A percentile compares a stretch with the other conserved stretches of the same genome.
Conservation (phyloP, 2,888 invertebrate genomes). For the Disparrhopalites patrizii region DNA sequence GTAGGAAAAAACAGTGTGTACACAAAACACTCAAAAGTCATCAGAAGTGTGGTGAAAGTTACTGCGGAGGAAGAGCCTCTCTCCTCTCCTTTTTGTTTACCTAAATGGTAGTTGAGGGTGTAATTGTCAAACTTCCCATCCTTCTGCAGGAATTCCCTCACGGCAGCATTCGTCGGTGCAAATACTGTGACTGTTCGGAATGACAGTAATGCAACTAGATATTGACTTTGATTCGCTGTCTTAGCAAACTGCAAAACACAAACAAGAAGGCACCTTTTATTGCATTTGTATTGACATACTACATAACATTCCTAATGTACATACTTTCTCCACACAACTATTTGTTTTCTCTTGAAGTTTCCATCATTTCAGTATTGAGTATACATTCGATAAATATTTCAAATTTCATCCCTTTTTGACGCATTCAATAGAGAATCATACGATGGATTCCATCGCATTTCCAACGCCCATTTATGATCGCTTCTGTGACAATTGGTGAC, state of each 20-base stretch:
- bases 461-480: too few relatives aligned
- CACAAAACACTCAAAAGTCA: neutral
- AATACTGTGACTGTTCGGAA: slow-evolving; percentile 73
- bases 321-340: too few relatives aligned
- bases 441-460: too few relatives aligned
- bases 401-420: too few relatives aligned
- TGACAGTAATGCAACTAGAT: slow-evolving; percentile 69
- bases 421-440: too few relatives aligned
- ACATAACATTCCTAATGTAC: too few relatives aligned
- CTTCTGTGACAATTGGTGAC: too few relatives aligned
- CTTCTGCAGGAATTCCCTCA: slow-evolving; percentile 63
- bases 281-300: too few relatives aligned
- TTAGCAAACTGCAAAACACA: slow-evolving; percentile 70
- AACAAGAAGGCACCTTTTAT: too few relatives aligned
- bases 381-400: too few relatives aligned
- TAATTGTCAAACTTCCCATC: slow-evolving; percentile 44
- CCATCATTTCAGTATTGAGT: too few relatives aligned
- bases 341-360: too few relatives aligned
- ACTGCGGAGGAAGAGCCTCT: neutral
- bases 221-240: slow-evolving; percentile 65
- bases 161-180: slow-evolving; percentile 82
- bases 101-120: slow-evolving; percentile 46
- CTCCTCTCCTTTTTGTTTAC: slow-evolving; percentile 28
- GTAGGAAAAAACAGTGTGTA: neutral
- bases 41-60: neutral